Evolutionary conservation across 2,797 vertebrate genomes (phyloP).

Genomic region (Linurgus olivaceus): DNA sequence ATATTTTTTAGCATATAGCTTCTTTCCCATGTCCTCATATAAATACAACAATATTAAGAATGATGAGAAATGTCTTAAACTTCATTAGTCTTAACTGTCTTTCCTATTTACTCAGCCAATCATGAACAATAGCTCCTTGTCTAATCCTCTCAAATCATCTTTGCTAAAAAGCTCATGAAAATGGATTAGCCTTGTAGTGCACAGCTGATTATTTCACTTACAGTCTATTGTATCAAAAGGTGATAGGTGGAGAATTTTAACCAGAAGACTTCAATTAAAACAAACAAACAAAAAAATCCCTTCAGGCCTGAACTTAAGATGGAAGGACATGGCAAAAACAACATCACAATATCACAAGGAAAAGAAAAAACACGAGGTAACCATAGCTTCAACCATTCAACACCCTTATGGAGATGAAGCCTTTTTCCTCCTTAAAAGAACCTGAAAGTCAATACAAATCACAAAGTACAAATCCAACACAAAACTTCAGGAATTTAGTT

Average conservation of each 20-base stretch:
- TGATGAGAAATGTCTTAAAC: not conserved
- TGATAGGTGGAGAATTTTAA: not conserved
- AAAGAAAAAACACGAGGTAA: not conserved
- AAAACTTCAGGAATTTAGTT: not conserved
- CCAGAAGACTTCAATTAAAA: not conserved
- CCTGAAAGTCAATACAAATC: not conserved
- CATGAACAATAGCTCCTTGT: not conserved
- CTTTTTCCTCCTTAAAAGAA: not conserved
- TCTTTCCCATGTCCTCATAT: not conserved
- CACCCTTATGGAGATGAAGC: not conserved
- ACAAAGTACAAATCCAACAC: not conserved
- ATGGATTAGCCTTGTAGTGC: not conserved
- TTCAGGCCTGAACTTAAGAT: not conserved
- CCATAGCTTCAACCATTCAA: not conserved
- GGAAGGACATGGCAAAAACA: not conserved
- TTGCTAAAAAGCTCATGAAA: not conserved
- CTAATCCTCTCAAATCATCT: slow-evolving; percentile 25
- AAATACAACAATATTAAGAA: not conserved
- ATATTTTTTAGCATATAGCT: not conserved
- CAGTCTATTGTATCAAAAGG: not conserved
- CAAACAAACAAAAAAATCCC: not conserved
- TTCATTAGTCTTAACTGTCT: not conserved
- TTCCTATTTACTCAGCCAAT: slow-evolving; percentile 10
- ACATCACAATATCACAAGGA: not conserved
- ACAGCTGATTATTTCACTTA: not conserved